Evolutionary conservation across 2,797 vertebrate genomes (phyloP).

Genomic region (Cossypha heuglini): DNA sequence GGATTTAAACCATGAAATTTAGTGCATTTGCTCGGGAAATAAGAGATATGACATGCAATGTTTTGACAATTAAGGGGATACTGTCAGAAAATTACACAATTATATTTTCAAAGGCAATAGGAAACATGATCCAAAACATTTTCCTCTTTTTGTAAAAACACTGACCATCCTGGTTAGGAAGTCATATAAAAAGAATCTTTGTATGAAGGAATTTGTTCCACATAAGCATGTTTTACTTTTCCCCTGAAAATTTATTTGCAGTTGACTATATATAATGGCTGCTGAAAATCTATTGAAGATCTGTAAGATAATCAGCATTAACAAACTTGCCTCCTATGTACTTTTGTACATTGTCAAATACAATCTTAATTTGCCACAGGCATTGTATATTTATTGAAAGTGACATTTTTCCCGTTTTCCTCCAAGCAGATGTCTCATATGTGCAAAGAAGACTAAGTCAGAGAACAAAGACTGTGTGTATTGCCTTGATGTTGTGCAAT

Average conservation of each 20-base stretch:
- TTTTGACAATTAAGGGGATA: not conserved
- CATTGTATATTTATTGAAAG: constrained; percentile 34
- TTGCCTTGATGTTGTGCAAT: not conserved
- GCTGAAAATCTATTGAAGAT: constrained; percentile 28
- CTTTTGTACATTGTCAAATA: constrained; percentile 18
- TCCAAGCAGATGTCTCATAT: constrained; percentile 3
- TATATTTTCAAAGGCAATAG: not conserved
- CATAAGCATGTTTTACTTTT: not conserved
- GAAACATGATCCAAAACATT: not conserved
- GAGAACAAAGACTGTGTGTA: not conserved
- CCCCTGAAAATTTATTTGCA: not conserved
- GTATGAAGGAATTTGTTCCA: not conserved
- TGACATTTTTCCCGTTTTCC: constrained; percentile 18
- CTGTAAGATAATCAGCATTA: constrained; percentile 35
- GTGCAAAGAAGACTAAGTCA: not conserved
- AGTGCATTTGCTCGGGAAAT: not conserved
- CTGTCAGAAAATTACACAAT: not conserved
- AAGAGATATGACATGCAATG: not conserved
- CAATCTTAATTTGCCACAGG: constrained; percentile 20
- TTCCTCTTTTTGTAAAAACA: not conserved
- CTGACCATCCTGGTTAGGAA: not conserved
- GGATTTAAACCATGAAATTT: not conserved
- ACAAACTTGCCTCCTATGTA: constrained; percentile 6
- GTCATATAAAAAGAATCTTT: not conserved
- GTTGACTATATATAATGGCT: not conserved